Percentiles rank a stretch among this genome's conserved stretches.
phyloP scores from a whole-genome alignment of 2,797 vertebrate genomes.

The Phataginus tetradactyla region DNA sequence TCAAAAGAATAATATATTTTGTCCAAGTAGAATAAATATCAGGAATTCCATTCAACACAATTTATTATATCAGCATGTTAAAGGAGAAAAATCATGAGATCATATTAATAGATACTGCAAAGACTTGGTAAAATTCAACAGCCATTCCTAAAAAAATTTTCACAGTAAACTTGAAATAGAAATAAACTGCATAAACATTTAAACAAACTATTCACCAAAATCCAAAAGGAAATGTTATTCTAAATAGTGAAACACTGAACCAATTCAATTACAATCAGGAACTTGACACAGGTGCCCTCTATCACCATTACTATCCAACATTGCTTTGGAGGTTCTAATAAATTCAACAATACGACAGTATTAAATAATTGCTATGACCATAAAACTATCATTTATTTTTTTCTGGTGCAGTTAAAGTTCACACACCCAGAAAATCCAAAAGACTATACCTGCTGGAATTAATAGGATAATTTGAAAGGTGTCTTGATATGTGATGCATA shows the following conservation, averaged over 20 bases:
- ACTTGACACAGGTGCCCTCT: not conserved
- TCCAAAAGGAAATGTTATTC: not conserved
- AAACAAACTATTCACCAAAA: not conserved
- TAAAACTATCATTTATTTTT: not conserved
- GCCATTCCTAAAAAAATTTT: not conserved
- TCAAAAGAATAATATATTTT: constrained; percentile 3
- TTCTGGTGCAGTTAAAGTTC: not conserved
- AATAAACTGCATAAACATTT: not conserved
- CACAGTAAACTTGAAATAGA: not conserved
- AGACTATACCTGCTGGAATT: not conserved
- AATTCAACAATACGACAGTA: not conserved
- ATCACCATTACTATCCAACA: not conserved
- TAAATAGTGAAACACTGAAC: not conserved
- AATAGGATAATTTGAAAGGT: not conserved
- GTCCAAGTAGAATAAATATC: not conserved
- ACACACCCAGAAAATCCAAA: not conserved
- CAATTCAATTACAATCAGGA: constrained; percentile 35
- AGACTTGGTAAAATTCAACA: constrained; percentile 2
- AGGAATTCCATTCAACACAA: not conserved
- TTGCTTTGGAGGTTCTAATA: not conserved
- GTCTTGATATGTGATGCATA: not conserved
- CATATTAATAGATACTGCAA: constrained; percentile 1
- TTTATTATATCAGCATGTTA: not conserved
- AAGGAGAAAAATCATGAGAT: not conserved
- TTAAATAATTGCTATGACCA: not conserved